Conservation (phyloP, 2,113 vertebrate genomes). For the Toxostoma redivivum region DNA sequence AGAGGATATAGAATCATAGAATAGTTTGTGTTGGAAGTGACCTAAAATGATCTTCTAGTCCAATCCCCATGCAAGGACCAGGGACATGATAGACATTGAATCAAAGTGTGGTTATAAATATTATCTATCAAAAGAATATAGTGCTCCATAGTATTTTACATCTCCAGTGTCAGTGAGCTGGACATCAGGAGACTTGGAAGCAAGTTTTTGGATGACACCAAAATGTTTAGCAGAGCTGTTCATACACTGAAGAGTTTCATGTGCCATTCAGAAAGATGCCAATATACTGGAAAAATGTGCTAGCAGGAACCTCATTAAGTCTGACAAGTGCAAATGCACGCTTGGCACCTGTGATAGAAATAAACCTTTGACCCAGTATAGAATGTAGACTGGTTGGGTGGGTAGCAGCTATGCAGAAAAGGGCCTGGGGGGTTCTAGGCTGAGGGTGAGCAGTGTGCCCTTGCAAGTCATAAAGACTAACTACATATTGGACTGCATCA, state of each 20-base stretch:
- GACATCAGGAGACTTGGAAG: neutral
- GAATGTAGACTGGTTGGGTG: neutral
- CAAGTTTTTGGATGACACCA: neutral
- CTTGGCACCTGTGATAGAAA: neutral
- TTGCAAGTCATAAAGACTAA: neutral
- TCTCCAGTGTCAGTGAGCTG: neutral
- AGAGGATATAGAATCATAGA: neutral
- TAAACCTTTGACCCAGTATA: rapidly evolving
- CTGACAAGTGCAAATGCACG: neutral
- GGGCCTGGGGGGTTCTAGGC: neutral
- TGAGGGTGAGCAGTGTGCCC: neutral
- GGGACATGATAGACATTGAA: neutral
- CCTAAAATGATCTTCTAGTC: neutral
- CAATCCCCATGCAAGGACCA: neutral
- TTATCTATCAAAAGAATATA: neutral
- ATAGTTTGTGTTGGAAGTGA: neutral
- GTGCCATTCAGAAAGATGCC: neutral
- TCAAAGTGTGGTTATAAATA: neutral
- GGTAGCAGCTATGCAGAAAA: neutral
- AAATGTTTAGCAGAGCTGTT: neutral
- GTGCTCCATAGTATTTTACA: neutral
- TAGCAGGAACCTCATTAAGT: neutral
- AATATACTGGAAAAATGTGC: neutral
- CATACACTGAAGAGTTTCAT: rapidly evolving
- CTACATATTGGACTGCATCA: neutral